phyloP scores from a whole-genome alignment of 2,797 vertebrate species.

The Crenuchus spilurus region DNA sequence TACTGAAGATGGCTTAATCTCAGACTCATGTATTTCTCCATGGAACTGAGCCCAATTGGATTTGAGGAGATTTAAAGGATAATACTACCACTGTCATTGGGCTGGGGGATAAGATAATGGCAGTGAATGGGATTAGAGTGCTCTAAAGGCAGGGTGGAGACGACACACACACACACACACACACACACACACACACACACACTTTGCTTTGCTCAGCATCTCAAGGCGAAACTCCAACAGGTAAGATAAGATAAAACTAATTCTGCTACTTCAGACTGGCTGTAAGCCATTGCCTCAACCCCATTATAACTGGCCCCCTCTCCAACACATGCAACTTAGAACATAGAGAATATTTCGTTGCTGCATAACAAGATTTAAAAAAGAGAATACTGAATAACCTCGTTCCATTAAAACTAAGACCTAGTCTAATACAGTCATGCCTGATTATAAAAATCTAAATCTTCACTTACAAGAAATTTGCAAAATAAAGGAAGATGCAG shows the following conservation, averaged over 20 bases:
- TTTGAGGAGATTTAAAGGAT: constrained; percentile 73
- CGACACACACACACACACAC: neutral
- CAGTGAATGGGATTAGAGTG: constrained; percentile 73
- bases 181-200: neutral
- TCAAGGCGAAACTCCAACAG: neutral
- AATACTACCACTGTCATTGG: constrained; percentile 72
- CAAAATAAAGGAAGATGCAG: constrained; percentile 50
- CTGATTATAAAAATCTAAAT: neutral
- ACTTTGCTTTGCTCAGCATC: constrained; percentile 21
- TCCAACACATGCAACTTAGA: neutral
- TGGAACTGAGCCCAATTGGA: constrained; percentile 64
- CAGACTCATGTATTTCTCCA: constrained; percentile 42
- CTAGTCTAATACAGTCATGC: neutral
- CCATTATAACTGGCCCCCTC: neutral
- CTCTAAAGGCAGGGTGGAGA: constrained; percentile 63
- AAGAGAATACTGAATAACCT: neutral
- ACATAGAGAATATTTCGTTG: neutral
- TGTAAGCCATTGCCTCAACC: neutral
- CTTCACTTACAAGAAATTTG: neutral
- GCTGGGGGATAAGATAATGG: constrained; percentile 77
- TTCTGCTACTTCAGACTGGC: neutral
- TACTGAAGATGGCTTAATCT: constrained; percentile 37
- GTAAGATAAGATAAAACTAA: constrained; percentile 20
- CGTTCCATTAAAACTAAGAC: neutral
- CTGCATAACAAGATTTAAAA: neutral